Percentiles rank a stretch among this genome's conserved stretches.
These are phyloP conservation scores for Epinephelus malabaricus DNA, from an alignment of 2,797 vertebrate genomes.

Conservation along the genomic window DNA sequence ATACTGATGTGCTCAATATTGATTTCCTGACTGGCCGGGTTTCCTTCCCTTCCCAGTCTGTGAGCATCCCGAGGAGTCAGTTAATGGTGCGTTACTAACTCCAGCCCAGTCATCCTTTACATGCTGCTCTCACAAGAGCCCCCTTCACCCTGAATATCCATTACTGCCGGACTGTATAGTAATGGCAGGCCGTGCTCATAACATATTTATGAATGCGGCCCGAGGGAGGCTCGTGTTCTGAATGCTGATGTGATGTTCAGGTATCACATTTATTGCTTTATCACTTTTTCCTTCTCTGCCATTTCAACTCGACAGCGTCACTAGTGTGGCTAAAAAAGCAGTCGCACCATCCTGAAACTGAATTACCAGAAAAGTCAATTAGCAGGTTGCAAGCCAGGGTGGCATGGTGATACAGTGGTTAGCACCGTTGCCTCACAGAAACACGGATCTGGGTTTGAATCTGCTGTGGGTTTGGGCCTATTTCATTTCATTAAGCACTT, in stretches of 20 bases:
- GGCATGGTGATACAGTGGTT: too few species aligned
- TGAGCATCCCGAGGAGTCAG: conserved; percentile 58
- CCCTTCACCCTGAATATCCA: conserved; percentile 72
- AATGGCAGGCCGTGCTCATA: conserved; percentile 52
- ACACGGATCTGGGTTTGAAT: too few species aligned
- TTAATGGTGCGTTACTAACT: conserved; percentile 77
- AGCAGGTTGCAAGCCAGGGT: neutral
- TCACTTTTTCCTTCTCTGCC: conserved; percentile 9
- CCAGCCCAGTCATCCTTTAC: conserved; percentile 73
- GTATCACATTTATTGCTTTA: conserved; percentile 33
- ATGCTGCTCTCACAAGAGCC: conserved; percentile 71
- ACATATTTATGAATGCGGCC: conserved; percentile 73
- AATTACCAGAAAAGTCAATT: neutral
- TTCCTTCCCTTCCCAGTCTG: conserved; percentile 45
- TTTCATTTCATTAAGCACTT: neutral
- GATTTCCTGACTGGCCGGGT: conserved; percentile 58
- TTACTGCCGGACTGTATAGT: conserved; percentile 60
- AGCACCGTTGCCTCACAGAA: too few species aligned
- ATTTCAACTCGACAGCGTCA: too few species aligned
- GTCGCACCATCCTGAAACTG: neutral
- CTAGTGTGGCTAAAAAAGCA: too few species aligned
- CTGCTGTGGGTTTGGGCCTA: too few species aligned
- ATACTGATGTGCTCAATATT: conserved; percentile 58
- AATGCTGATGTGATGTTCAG: conserved; percentile 66
- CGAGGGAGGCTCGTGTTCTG: conserved; percentile 44